A percentile compares a stretch with the other conserved stretches of the same genome.
Conservation (phyloP, 2,888 invertebrate genomes). For the Uloborus plumipes region DNA sequence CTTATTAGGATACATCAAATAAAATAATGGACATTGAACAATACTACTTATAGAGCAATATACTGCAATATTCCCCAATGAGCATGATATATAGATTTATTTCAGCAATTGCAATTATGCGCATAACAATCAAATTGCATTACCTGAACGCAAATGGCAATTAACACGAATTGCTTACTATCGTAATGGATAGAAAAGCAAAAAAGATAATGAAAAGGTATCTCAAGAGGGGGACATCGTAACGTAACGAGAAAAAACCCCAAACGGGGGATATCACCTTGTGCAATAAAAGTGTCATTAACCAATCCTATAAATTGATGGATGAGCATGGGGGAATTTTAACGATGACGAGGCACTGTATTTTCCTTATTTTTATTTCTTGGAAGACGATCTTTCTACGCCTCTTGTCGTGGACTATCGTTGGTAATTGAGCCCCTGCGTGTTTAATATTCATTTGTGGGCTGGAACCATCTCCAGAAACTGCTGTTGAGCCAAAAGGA, state of each 20-base stretch:
- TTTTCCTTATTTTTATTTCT: not conserved
- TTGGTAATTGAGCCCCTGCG: slow-evolving; percentile 46
- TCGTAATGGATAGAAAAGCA: slow-evolving; percentile 21
- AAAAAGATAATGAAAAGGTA: not conserved
- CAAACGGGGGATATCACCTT: slow-evolving; percentile 28
- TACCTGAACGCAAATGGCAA: slow-evolving; percentile 22
- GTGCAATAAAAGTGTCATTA: slow-evolving; percentile 58
- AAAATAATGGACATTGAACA: no score
- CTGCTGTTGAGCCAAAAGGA: slow-evolving; percentile 14
- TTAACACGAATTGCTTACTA: slow-evolving; percentile 50
- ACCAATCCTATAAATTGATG: slow-evolving; percentile 34
- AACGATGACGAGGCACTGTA: slow-evolving; percentile 43
- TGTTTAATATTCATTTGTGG: slow-evolving; percentile 59
- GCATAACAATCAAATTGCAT: slow-evolving; percentile 30
- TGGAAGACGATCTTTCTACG: slow-evolving; percentile 23
- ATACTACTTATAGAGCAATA: no score
- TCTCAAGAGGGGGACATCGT: not conserved
- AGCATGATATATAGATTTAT: no score
- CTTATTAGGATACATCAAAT: no score
- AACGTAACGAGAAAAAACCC: not conserved
- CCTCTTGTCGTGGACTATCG: slow-evolving; percentile 45
- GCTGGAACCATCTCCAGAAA: slow-evolving; percentile 10
- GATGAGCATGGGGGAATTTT: slow-evolving; percentile 44
- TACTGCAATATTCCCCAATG: no score
- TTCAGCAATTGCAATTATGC: slow-evolving; percentile 7